Evolutionary conservation across 2,113 vertebrate species (phyloP).

Genomic region (Rhinoptilus africanus): DNA sequence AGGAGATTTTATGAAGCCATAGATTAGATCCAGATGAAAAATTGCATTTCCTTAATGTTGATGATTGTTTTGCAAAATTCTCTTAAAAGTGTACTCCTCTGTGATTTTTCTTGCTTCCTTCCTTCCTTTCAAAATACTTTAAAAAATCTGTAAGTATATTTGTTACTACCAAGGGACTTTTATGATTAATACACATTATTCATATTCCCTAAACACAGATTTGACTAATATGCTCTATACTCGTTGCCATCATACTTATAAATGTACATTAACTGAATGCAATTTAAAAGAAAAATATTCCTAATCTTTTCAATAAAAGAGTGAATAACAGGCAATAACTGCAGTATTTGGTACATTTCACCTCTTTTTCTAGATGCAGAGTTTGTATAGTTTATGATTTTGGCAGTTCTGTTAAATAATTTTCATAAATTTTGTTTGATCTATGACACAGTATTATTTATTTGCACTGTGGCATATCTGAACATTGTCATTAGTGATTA

Average conservation of each 20-base stretch:
- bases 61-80: neutral
- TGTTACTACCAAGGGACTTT: slow-evolving; percentile 25
- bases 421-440: neutral
- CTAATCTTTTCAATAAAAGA: slow-evolving; percentile 22
- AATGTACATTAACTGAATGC: slow-evolving; percentile 2
- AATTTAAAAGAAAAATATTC: slow-evolving; percentile 53
- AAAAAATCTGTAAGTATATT: slow-evolving; percentile 2
- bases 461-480: neutral
- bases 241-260: neutral
- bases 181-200: slow-evolving; percentile 43
- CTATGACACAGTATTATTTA: neutral
- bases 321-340: neutral
- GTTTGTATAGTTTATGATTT: neutral
- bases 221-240: slow-evolving; percentile 43
- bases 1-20: slow-evolving; percentile 18
- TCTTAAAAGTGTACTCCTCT: neutral
- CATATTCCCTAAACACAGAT: slow-evolving; percentile 49
- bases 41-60: neutral
- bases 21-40: slow-evolving; percentile 34
- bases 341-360: neutral
- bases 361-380: neutral
- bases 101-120: slow-evolving; percentile 20
- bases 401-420: neutral
- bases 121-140: slow-evolving; percentile 4
- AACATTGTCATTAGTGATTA: slow-evolving; percentile 7